Evolutionary conservation across 37 sponge, comb jelly and placozoan species (phyloP), one percentile per base, ranked within the genome.

Genomic region (Lycopodina hypogea): DNA sequence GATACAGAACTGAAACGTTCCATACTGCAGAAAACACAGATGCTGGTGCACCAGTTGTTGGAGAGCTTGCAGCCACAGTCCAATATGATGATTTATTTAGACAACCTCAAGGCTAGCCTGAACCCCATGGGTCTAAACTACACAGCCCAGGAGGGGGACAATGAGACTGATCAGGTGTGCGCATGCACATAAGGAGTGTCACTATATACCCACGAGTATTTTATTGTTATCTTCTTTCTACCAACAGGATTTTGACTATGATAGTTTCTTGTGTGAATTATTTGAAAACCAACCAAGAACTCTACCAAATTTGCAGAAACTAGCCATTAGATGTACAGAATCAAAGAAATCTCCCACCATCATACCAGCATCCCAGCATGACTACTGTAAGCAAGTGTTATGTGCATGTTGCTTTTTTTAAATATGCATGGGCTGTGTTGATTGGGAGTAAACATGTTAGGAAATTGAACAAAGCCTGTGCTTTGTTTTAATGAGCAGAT

Each of bases 71-170:
- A 56, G 36, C 19, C 28, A 39, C 32, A 71, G 23, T 30, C 56
- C 42, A 81, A 89, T 7, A 35, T 89, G 3, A 40, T 84, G 2
- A 33, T 89, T 52, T 84, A 89, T 45, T 89, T 84, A 28, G 61
- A 55, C 36, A 58, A 56, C 34, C 69, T 89, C 23, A 79, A 84
- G 58, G 21, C 85, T 0, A 80, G 81, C 77, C 38, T 89, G 17
- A 84, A 84, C 38, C 81, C 84, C 14, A 18, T 51, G 52, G 34
- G 15, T 50, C 8, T 29, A 2, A 33, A 4, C 69, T 12, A 28
- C 45, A 56, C 33, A 29, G n/a, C 73, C 0, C 69, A 59, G 1
- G 71, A 75, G 36, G 58, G 0, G 18, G 51, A 9, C 38, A 19
- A 67, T 3, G 8, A 62, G 2, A 64, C 22, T 14, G 70, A 81